Conservation (phyloP, 2,797 vertebrate genomes). For the Myotis vivesi region DNA sequence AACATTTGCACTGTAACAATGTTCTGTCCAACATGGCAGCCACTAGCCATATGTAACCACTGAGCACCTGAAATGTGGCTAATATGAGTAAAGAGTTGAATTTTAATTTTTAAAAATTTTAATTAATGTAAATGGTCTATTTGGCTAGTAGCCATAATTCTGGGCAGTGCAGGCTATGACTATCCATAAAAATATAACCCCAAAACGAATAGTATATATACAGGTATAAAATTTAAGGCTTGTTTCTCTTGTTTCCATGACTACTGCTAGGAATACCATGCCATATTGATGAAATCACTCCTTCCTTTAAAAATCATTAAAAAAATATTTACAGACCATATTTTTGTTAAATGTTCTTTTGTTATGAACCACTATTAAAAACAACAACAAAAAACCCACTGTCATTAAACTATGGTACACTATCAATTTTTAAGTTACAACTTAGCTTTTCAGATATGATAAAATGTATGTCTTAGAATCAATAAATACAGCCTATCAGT, state of each 20-base stretch:
- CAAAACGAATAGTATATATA: not conserved
- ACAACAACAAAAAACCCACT: not conserved
- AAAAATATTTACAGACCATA: not conserved
- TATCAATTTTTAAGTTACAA: conserved; percentile 5
- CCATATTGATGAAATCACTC: not conserved
- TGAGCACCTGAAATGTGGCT: not conserved
- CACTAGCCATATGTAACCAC: not conserved
- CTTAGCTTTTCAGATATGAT: conserved; percentile 17
- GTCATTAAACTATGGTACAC: not conserved
- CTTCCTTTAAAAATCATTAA: not conserved
- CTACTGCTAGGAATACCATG: not conserved
- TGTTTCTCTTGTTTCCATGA: not conserved
- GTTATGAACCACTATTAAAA: not conserved
- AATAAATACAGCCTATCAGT: not conserved
- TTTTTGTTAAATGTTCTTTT: not conserved
- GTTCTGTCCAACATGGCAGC: not conserved
- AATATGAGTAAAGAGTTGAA: not conserved
- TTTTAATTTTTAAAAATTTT: not conserved
- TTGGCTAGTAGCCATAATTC: not conserved
- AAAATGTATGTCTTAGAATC: not conserved
- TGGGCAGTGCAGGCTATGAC: not conserved
- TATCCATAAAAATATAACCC: not conserved
- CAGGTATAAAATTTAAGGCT: not conserved
- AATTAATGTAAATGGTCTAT: not conserved
- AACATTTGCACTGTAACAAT: not conserved